Conservation (phyloP, 2,113 vertebrate species). For the Oreochromis aureus region DNA sequence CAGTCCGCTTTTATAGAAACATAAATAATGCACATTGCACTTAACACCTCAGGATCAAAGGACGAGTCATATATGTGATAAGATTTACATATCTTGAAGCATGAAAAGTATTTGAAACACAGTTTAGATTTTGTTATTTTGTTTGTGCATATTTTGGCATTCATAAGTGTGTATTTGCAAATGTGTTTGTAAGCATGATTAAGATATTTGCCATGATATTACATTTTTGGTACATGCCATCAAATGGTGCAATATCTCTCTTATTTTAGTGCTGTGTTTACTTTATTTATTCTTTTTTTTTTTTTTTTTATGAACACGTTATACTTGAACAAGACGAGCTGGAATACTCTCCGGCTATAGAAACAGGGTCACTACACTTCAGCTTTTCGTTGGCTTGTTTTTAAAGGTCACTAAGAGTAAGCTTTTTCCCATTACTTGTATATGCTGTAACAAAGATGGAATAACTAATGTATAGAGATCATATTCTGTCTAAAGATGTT, state of each 20-base stretch:
- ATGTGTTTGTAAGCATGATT: slow-evolving; percentile 43
- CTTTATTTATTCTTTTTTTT: slow-evolving; percentile 40
- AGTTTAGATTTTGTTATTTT: slow-evolving; percentile 11
- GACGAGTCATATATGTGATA: slow-evolving; percentile 17
- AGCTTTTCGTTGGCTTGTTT: background rate
- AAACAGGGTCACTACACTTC: slow-evolving; percentile 25
- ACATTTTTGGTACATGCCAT: slow-evolving; percentile 52
- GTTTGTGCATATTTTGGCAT: slow-evolving; percentile 34
- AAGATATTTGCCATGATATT: slow-evolving; percentile 40
- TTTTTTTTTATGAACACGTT: slow-evolving; percentile 5
- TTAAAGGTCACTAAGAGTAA: background rate
- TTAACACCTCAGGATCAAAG: slow-evolving; percentile 62
- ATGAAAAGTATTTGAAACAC: slow-evolving; percentile 25
- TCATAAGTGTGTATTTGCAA: background rate
- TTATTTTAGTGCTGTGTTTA: slow-evolving; percentile 8
- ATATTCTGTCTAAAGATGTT: background rate
- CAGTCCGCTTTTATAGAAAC: slow-evolving; percentile 2
- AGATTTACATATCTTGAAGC: background rate
- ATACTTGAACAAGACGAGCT: slow-evolving; percentile 67
- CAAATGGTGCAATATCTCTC: slow-evolving; percentile 60
- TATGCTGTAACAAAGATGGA: slow-evolving; percentile 9
- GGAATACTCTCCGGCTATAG: slow-evolving; percentile 36
- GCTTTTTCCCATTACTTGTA: background rate
- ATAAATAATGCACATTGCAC: slow-evolving; percentile 66
- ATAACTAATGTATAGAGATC: background rate